phyloP scores from a whole-genome alignment of 2,113 vertebrate species.

The Clupea harengus region DNA sequence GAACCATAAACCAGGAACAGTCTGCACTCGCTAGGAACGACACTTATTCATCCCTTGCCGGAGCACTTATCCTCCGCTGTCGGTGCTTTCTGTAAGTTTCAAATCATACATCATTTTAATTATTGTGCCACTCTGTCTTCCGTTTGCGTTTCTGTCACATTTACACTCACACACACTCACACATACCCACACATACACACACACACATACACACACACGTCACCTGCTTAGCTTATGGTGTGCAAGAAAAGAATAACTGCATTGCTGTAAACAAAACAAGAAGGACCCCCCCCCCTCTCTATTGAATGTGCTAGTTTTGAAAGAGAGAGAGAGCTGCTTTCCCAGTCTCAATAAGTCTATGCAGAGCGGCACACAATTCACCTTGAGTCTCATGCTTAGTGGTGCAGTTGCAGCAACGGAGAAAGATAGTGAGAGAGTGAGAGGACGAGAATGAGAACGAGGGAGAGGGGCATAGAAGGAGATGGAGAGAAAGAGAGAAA shows the following conservation, averaged over 20 bases:
- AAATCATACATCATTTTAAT: constrained; percentile 10
- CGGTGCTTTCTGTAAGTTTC: not conserved
- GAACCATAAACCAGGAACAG: not conserved
- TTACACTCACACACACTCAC: constrained; percentile 17
- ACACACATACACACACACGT: constrained; percentile 12
- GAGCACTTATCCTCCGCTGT: not conserved
- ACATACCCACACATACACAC: not conserved
- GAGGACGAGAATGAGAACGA: not conserved
- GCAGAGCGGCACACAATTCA: constrained; percentile 53
- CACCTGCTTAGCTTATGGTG: not conserved
- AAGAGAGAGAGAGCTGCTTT: constrained; percentile 18
- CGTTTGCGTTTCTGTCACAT: not conserved
- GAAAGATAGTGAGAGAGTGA: constrained; percentile 1
- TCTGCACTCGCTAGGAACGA: not conserved
- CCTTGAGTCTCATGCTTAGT: constrained; percentile 67
- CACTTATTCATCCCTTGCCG: not conserved
- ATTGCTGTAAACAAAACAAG: constrained; percentile 41
- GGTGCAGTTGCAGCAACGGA: constrained; percentile 56
- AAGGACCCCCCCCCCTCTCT: not conserved
- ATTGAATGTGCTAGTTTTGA: constrained; percentile 41
- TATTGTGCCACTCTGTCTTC: not conserved
- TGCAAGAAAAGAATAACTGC: constrained; percentile 25
- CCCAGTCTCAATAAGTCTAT: constrained; percentile 32
- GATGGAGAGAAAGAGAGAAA: constrained; percentile 41
- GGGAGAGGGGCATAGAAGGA: constrained; percentile 29